phyloP scores from a whole-genome alignment of 2,113 vertebrate species.

The Leuciscus idus region DNA sequence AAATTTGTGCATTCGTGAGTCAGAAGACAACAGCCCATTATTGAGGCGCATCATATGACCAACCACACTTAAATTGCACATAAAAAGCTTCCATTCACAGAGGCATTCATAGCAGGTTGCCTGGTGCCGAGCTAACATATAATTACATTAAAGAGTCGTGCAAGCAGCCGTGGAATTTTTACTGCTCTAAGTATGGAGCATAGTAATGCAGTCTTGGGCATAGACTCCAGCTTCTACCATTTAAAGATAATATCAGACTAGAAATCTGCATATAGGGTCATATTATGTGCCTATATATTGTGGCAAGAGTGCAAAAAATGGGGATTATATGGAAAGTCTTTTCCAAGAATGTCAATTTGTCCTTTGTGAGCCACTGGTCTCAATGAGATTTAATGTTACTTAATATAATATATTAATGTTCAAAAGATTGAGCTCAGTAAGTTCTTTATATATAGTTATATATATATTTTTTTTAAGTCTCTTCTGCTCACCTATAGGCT shows the following conservation, averaged over 20 bases:
- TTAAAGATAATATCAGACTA: slow-evolving; percentile 36
- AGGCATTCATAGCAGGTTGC: slow-evolving; percentile 40
- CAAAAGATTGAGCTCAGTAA: background rate
- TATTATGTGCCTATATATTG: background rate
- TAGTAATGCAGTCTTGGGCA: slow-evolving; percentile 1
- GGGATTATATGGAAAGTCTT: background rate
- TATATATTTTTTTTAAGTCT: background rate
- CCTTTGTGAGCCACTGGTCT: background rate
- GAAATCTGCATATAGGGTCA: background rate
- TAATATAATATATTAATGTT: no score
- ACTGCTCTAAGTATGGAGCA: slow-evolving; percentile 8
- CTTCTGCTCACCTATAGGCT: background rate
- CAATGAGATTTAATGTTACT: background rate
- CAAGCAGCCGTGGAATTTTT: slow-evolving; percentile 52
- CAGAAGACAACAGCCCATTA: background rate
- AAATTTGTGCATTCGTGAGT: background rate
- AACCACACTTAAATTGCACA: slow-evolving; percentile 15
- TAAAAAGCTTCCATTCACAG: slow-evolving; percentile 12
- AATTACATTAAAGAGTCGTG: slow-evolving; percentile 39
- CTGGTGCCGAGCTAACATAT: slow-evolving; percentile 48
- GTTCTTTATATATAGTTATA: background rate
- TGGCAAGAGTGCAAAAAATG: slow-evolving; percentile 11
- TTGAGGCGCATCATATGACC: slow-evolving; percentile 5
- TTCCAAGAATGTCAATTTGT: background rate
- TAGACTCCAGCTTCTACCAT: slow-evolving; percentile 28